Evolutionary conservation across 1,140 invertebrate genomes (phyloP), one percentile per base, ranked within the genome.

Genomic region (Diploscapter pachys): DNA sequence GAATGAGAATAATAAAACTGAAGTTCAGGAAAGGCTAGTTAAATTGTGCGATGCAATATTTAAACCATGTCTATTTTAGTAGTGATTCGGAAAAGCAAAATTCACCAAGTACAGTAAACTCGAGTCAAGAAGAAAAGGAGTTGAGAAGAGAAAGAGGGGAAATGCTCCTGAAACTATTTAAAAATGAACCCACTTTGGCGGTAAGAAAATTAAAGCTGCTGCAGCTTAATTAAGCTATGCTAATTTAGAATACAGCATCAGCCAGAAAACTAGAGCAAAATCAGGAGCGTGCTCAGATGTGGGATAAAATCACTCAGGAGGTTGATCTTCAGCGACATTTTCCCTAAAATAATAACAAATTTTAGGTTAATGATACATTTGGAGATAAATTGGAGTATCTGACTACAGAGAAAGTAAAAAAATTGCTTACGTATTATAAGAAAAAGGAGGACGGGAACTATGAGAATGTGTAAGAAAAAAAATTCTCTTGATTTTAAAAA

Each of bases 391-490:
- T 68, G 66, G 66, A 68, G 11, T 68, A 68, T 54, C 66, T 68
- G n/a, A 55, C 66, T 6, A 55, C 56, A 55, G 66, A 68, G 52
- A 68, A 68, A 55, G 66, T 68, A 1, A 68, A 68, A 48, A 68
- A 68, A 54, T 55, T 68, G 5, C 66, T 68, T 9, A 68, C 66
- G n/a, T 68, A 68, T 53, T 68, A 68, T 48, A 68, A 68, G 51
- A 68, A 68, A 55, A 68, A 68, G 51, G 66, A 68, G 52, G 66
- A 68, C 56, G 66, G 66, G 9, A 68, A 55, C 48, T 68, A 68
- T 53, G 66, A 68, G 11, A 68, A 68, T 48, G 57, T 68, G 66
- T 68, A 8, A 8, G 66, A 31, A 31, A 31, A 31, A 31, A 31
- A 31, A 31, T 68, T 48, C 6, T 68, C 5, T 68, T 8, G 66